phyloP scores from a whole-genome alignment of 2,888 invertebrate species.

The Myopa tessellatipennis region DNA sequence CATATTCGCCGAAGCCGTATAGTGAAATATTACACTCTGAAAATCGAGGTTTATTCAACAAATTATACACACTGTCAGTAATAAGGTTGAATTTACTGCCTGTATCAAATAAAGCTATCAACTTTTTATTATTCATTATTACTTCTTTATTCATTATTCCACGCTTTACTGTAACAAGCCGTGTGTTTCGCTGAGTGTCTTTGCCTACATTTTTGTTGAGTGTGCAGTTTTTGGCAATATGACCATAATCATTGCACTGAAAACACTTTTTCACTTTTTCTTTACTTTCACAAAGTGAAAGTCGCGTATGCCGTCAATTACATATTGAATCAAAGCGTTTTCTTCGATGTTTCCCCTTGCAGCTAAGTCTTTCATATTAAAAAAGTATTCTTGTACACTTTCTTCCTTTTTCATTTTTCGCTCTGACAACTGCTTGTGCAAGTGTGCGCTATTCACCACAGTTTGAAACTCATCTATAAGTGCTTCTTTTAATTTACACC shows the following conservation, averaged over 20 bases:
- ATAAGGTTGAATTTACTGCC: not conserved
- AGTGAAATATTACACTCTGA: not conserved
- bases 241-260: slow-evolving; percentile 2
- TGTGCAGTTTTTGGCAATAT: not conserved
- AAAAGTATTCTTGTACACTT: too few relatives aligned
- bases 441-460: too few relatives aligned
- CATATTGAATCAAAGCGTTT: too few relatives aligned
- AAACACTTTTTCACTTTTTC: slow-evolving; percentile 1
- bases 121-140: not conserved
- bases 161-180: slow-evolving; percentile 1
- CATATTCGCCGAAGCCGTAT: not conserved
- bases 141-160: slow-evolving; percentile 2
- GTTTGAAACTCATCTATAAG: too few relatives aligned
- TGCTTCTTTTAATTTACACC: too few relatives aligned
- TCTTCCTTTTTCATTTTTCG: too few relatives aligned
- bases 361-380: too few relatives aligned
- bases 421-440: too few relatives aligned
- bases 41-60: not conserved
- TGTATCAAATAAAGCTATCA: not conserved
- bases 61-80: not conserved
- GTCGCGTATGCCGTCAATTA: too few relatives aligned
- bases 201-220: slow-evolving; percentile 1
- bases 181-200: slow-evolving; percentile 1
- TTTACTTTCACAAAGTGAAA: not conserved
- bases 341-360: too few relatives aligned